Conservation (phyloP, 2,888 invertebrate genomes). For the Ophion slaviceki region DNA sequence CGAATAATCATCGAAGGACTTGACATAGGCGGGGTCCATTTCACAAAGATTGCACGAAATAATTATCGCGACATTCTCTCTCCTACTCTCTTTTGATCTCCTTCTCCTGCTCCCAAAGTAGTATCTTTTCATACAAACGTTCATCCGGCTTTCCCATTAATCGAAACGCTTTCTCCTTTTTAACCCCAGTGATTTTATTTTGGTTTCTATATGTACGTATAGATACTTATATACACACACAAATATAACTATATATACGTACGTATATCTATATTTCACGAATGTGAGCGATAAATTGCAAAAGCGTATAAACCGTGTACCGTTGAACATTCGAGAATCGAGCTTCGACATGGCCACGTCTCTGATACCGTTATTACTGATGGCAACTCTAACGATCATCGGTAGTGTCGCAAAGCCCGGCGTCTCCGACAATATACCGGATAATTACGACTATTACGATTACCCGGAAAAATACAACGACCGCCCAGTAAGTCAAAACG, state of each 20-base stretch:
- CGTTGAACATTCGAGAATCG: neutral
- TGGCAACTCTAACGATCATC: conserved; percentile 60
- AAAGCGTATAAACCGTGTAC: neutral
- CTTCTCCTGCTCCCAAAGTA: neutral
- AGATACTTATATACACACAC: neutral
- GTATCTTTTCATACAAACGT: neutral
- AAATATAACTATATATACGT: neutral
- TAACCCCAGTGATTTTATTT: neutral
- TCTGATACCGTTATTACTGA: conserved; percentile 61
- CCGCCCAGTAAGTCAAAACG: conserved; percentile 68
- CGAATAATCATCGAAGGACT: neutral
- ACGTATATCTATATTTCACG: neutral
- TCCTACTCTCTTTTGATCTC: neutral
- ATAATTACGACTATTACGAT: conserved; percentile 69
- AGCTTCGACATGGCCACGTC: conserved; percentile 62
- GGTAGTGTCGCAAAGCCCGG: conserved; percentile 62
- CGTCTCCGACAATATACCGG: conserved; percentile 60
- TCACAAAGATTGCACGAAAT: neutral
- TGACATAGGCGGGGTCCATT: neutral
- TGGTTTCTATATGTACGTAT: neutral
- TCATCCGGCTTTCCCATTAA: neutral
- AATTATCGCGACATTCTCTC: neutral
- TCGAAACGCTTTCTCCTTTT: neutral
- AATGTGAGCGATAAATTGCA: conserved; percentile 5
- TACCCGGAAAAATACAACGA: conserved; percentile 66